Conservation (phyloP, 2,113 vertebrate species). For the Tetraodon nigroviridis region DNA sequence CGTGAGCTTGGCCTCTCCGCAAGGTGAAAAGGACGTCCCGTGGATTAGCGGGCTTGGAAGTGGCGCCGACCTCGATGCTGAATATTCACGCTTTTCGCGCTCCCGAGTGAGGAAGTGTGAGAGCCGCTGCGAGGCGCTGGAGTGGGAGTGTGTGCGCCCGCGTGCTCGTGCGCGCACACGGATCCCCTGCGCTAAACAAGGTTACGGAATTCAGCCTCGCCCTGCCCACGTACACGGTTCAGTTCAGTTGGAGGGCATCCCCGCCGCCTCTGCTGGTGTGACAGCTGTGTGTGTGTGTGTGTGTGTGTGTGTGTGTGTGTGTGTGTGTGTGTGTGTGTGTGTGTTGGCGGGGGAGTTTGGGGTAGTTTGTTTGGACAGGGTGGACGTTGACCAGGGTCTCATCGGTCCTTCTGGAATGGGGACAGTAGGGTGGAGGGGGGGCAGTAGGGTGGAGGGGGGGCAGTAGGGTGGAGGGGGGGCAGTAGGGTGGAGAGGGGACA, state of each 20-base stretch:
- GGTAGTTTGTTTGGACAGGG: slow-evolving; percentile 51
- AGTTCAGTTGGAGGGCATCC: slow-evolving; percentile 68
- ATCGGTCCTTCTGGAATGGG: slow-evolving; percentile 42
- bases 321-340: neutral
- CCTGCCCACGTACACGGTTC: slow-evolving; percentile 64
- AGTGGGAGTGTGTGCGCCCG: slow-evolving; percentile 27
- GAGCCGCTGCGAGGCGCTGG: slow-evolving; percentile 9
- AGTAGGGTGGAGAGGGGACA: slow-evolving; percentile 22
- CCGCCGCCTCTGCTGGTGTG: slow-evolving; percentile 49
- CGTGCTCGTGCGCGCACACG: slow-evolving; percentile 58
- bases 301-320: slow-evolving; percentile 8
- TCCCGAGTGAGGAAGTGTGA: slow-evolving; percentile 38
- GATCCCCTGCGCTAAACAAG: slow-evolving; percentile 70
- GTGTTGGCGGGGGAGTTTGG: slow-evolving; percentile 3
- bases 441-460: slow-evolving; percentile 20
- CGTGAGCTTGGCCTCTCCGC: slow-evolving; percentile 53
- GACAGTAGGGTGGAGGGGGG: slow-evolving; percentile 17
- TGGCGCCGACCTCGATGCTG: slow-evolving; percentile 47
- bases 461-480: slow-evolving; percentile 21
- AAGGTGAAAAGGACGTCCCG: slow-evolving; percentile 53
- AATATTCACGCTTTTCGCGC: slow-evolving; percentile 57
- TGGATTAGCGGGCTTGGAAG: slow-evolving; percentile 51
- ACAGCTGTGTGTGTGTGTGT: slow-evolving; percentile 20
- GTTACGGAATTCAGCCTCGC: slow-evolving; percentile 74
- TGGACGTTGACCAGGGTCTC: slow-evolving; percentile 57